Conservation (phyloP, 2,113 vertebrate genomes). For the Erpornis zantholeuca region DNA sequence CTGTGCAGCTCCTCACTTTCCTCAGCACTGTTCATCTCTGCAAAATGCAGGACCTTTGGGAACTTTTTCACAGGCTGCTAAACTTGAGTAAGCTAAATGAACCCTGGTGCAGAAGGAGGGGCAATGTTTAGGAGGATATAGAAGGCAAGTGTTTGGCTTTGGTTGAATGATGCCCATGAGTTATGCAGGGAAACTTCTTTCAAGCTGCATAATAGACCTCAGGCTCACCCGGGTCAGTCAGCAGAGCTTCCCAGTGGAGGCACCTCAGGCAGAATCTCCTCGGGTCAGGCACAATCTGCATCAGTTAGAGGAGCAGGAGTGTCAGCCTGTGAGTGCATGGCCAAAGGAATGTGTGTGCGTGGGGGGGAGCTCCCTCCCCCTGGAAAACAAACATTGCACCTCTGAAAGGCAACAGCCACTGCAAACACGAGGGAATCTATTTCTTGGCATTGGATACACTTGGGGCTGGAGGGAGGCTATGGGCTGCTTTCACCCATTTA, state of each 20-base stretch:
- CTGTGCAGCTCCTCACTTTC: background rate
- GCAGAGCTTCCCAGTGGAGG: background rate
- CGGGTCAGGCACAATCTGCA: background rate
- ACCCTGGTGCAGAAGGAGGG: background rate
- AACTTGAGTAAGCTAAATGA: background rate
- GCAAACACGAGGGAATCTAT: background rate
- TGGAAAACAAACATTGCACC: constrained; percentile 22
- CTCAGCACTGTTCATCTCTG: rapidly evolving
- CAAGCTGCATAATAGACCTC: background rate
- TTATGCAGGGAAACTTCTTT: background rate
- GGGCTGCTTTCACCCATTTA: background rate
- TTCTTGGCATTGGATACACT: background rate
- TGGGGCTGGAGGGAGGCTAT: background rate
- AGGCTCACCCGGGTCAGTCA: background rate
- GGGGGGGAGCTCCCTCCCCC: background rate
- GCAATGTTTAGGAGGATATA: background rate
- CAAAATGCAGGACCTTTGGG: background rate
- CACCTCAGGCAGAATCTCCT: background rate
- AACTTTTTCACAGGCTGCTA: background rate
- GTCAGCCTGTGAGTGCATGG: background rate
- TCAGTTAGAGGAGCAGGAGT: background rate
- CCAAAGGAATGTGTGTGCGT: background rate
- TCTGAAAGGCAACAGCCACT: background rate
- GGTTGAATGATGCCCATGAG: background rate
- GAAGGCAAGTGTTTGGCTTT: background rate